phyloP scores from a whole-genome alignment of 1,140 invertebrate genomes.

The Berghia stephanieae region DNA sequence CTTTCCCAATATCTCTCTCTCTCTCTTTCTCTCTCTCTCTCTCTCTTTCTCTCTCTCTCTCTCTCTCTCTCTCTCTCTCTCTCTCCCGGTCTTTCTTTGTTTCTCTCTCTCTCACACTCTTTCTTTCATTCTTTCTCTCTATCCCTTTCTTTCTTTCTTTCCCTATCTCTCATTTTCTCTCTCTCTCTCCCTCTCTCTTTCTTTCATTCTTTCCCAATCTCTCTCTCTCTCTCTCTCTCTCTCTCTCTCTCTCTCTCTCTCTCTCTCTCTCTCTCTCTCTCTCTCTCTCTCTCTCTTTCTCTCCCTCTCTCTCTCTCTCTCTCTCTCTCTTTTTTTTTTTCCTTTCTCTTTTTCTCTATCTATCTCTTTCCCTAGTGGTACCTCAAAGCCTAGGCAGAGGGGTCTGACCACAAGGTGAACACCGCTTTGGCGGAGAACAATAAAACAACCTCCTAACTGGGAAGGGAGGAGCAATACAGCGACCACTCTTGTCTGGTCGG shows the following conservation, averaged over 20 bases:
- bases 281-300: background rate
- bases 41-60: background rate
- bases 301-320: background rate
- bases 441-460: no score
- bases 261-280: slow-evolving; percentile 13
- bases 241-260: slow-evolving; percentile 15
- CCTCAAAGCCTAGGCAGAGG: no score
- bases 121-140: slow-evolving; percentile 10
- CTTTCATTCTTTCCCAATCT: background rate
- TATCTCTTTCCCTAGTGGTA: background rate
- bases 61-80: background rate
- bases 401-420: no score
- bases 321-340: background rate
- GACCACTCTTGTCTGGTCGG: background rate
- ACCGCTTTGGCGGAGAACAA: no score
- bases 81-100: background rate
- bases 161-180: background rate
- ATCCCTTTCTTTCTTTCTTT: no score
- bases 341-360: background rate
- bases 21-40: slow-evolving; percentile 15
- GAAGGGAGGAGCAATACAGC: no score
- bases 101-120: background rate
- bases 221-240: background rate
- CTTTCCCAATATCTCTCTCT: slow-evolving; percentile 10
- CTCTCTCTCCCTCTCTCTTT: background rate